Base-by-base conservation (phyloP, 2,888 invertebrate species). In the Pristionchus maxplancki region DNA sequence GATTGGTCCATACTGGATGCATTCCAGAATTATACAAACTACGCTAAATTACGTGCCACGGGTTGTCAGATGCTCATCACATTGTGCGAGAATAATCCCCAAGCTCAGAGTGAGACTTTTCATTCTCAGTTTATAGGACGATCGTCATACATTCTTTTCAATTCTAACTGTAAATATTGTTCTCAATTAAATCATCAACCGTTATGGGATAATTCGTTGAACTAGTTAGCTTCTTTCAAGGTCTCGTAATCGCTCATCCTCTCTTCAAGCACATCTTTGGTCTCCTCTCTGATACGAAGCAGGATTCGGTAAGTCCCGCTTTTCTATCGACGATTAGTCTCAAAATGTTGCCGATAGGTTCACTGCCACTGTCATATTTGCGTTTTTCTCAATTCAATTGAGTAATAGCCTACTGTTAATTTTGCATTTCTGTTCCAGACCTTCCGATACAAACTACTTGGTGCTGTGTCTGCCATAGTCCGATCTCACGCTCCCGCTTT, bases 401-500 rank as follows among this genome's bases (percentile, higher is more conserved):
- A 74, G 13, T 9, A 20, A 24, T 44, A 20, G 1, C 9, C 24
- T 58, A 24, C 9, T 58, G 13, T 20, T 2, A 28, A 48, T 24
- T 78, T 44, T 5, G 24, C 13, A 0, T 44, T 31, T 24, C 4
- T 17, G 0, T 53, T 88, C 0, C 81, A 81, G 88, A 53, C 8
- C 28, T 78, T 88, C 53, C 88, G 88, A 0, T 88, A 88, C 81
- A 88, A 88, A 24, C 81, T 88, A 0, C 88, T 88, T 15, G 88
- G 88, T 1, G 11, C 89, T 11, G 74, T 88, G 20, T 88, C 88
- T 11, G 78, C 78, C 81, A 58, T 82, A 17, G 85, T 89, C 24
- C 87, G 89, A 78, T 89, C 89, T 28, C 87, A 89, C 84, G 74
- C 48, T 44, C 50, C 74, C n/a, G 74, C 89, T 24, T 88, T 89